A percentile compares a stretch with the other conserved stretches of the same genome.
phyloP scores from a whole-genome alignment of 2,113 vertebrate species.

The Thunnus thynnus region DNA sequence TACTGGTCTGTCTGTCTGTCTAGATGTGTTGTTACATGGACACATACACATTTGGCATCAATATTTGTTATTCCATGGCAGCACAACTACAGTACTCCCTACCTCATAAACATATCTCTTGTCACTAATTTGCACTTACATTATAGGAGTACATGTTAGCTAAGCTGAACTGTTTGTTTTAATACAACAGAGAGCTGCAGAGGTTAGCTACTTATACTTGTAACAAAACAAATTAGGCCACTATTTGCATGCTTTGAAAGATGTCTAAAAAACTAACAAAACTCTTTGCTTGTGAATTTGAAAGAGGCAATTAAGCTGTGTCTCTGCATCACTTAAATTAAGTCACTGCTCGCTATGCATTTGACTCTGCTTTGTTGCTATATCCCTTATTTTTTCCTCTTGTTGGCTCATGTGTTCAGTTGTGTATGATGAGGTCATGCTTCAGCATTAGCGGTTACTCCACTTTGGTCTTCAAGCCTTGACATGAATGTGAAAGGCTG shows the following conservation, averaged over 20 bases:
- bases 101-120: not conserved
- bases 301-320: not conserved
- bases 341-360: not conserved
- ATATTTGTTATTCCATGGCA: not conserved
- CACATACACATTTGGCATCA: too few species aligned
- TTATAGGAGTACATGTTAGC: not conserved
- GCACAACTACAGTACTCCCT: not conserved
- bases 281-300: not conserved
- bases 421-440: not conserved
- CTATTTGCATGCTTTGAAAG: conserved; percentile 27
- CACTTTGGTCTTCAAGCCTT: not conserved
- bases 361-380: not conserved
- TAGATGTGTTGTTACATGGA: not conserved
- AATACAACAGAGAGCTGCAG: conserved; percentile 20
- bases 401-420: not conserved
- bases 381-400: not conserved
- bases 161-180: conserved; percentile 35
- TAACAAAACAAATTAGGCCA: conserved; percentile 25
- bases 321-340: not conserved
- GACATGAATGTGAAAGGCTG: not conserved
- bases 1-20: not conserved
- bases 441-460: not conserved
- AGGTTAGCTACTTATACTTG: conserved; percentile 16
- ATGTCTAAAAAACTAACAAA: not conserved
- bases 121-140: conserved; percentile 19